A percentile compares a stretch with the other conserved stretches of the same genome.
Evolutionary conservation across 2,113 vertebrate species (phyloP).

Genomic region (Meles meles): DNA sequence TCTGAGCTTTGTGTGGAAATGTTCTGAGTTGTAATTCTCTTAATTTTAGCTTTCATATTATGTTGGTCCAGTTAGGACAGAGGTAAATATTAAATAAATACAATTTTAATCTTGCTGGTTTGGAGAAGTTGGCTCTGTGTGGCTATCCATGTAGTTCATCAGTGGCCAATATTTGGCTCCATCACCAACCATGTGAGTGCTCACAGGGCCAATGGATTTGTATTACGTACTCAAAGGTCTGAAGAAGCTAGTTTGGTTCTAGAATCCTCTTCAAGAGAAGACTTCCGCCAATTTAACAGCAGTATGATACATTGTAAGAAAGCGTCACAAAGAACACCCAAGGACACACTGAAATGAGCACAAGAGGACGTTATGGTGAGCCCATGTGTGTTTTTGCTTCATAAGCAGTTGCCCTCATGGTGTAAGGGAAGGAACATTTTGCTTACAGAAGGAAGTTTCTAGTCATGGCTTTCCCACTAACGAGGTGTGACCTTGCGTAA

Average conservation of each 20-base stretch:
- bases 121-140: background rate
- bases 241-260: background rate
- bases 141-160: background rate
- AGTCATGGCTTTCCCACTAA: background rate
- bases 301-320: background rate
- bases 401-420: background rate
- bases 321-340: background rate
- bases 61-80: background rate
- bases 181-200: background rate
- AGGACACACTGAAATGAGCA: background rate
- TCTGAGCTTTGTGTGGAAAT: background rate
- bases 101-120: conserved; percentile 4
- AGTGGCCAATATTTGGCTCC: background rate
- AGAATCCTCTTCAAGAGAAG: background rate
- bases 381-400: background rate
- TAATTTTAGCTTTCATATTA: background rate
- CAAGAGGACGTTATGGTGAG: background rate
- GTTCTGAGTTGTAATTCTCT: background rate
- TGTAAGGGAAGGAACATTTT: background rate
- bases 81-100: background rate
- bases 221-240: background rate
- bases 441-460: background rate
- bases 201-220: background rate
- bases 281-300: background rate
- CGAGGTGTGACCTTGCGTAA: background rate